Evolutionary conservation across 2,797 vertebrate species (phyloP).

Genomic region (Mus spretus): DNA sequence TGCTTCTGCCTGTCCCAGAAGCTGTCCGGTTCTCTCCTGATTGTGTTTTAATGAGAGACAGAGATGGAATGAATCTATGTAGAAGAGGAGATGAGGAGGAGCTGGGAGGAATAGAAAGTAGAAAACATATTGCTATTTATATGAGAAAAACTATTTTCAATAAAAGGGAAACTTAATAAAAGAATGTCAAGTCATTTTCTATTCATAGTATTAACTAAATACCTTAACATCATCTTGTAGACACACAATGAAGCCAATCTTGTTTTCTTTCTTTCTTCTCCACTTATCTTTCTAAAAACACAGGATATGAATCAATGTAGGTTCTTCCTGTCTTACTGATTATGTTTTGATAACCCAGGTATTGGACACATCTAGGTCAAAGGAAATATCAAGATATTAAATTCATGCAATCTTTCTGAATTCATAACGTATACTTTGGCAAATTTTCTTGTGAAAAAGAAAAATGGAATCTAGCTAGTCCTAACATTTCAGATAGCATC

Average conservation of each 20-base stretch:
- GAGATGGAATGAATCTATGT: not conserved
- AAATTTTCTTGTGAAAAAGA: not conserved
- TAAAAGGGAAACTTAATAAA: not conserved
- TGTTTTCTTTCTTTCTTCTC: not conserved
- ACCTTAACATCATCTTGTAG: not conserved
- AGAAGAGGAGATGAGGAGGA: not conserved
- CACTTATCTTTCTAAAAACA: not conserved
- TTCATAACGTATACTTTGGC: not conserved
- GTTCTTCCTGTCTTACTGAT: not conserved
- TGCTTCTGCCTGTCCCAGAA: too few relatives aligned
- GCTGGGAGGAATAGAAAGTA: not conserved
- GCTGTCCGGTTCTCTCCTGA: too few relatives aligned
- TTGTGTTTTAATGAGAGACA: not conserved
- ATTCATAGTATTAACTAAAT: not conserved
- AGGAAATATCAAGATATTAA: not conserved
- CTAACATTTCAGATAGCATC: not conserved
- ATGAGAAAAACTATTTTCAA: not conserved
- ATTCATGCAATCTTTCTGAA: not conserved
- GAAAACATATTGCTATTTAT: not conserved
- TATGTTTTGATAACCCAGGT: not conserved
- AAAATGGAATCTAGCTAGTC: not conserved
- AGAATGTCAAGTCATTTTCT: not conserved
- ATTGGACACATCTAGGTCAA: not conserved
- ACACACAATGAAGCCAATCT: not conserved
- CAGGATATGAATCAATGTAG: not conserved